A percentile compares a stretch with the other conserved stretches of the same genome.
Evolutionary conservation across 1,140 invertebrate species (phyloP).

Genomic region (Chironomus tepperi): DNA sequence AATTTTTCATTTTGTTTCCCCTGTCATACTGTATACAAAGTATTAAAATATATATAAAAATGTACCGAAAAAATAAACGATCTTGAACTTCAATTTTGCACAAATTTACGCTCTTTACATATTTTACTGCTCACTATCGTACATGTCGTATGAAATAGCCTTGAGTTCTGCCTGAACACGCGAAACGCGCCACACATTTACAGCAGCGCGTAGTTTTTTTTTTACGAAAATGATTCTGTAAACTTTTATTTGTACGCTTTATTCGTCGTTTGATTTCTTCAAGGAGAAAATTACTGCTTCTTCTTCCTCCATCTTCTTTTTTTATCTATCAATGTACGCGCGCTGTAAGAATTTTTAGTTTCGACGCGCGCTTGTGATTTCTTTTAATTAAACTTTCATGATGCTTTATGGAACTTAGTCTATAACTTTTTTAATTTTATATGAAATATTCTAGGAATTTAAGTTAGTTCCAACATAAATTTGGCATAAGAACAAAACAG

Average conservation of each 20-base stretch:
- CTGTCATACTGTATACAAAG: no score
- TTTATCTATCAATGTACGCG: no score
- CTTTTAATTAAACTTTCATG: no score
- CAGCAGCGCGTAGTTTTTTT: neutral
- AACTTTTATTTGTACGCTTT: neutral
- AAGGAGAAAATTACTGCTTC: neutral
- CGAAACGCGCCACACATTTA: neutral
- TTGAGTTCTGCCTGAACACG: neutral
- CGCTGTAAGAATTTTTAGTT: no score
- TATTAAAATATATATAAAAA: no score
- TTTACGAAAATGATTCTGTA: slow-evolving; percentile 5
- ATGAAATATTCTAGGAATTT: no score
- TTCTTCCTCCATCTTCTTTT: neutral
- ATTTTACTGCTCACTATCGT: neutral
- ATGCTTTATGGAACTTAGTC: no score
- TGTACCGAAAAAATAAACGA: neutral
- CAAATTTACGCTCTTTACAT: neutral
- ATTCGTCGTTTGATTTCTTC: slow-evolving; percentile 6
- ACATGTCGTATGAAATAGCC: slow-evolving; percentile 12
- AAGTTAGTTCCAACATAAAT: no score
- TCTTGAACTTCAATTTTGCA: neutral
- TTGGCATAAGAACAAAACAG: no score
- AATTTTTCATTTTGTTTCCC: no score
- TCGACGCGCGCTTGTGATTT: no score
- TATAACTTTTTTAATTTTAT: no score